phyloP scores from a whole-genome alignment of 2,888 invertebrate species.

The Acleris holmiana region DNA sequence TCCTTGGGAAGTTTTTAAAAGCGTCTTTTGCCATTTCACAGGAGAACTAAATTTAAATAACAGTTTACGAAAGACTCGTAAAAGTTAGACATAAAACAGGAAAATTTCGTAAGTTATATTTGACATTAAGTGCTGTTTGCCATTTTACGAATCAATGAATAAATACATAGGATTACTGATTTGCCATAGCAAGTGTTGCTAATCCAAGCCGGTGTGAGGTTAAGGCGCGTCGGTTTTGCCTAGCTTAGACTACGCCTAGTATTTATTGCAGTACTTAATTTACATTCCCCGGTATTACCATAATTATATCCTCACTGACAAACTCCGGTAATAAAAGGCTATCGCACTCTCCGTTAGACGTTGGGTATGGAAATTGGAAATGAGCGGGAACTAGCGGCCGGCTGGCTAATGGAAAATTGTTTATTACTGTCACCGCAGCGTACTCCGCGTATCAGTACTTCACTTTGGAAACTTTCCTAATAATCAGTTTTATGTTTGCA shows the following conservation, averaged over 20 bases:
- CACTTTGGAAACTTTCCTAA: constrained; percentile 10
- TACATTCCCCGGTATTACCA: constrained; percentile 72
- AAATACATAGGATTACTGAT: constrained; percentile 26
- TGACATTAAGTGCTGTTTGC: constrained; percentile 10
- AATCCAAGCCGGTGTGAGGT: constrained; percentile 11
- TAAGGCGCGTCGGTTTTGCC: constrained; percentile 43
- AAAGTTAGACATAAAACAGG: constrained; percentile 21
- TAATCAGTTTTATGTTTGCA: neutral
- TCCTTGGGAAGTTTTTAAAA: constrained; percentile 7
- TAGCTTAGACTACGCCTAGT: constrained; percentile 59
- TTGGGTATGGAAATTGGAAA: constrained; percentile 69
- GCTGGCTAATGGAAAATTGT: constrained; percentile 75
- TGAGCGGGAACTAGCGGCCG: constrained; percentile 49
- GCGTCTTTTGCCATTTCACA: constrained; percentile 16
- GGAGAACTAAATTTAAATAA: constrained; percentile 16
- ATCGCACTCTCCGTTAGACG: constrained; percentile 53
- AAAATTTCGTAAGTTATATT: constrained; percentile 22
- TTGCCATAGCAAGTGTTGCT: constrained; percentile 18
- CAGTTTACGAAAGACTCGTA: constrained; percentile 12
- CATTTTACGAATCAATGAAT: constrained; percentile 28
- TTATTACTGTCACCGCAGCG: constrained; percentile 63
- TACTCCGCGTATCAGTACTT: constrained; percentile 26
- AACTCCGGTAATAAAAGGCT: constrained; percentile 68
- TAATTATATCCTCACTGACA: constrained; percentile 75
- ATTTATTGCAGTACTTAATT: constrained; percentile 74